Base-by-base conservation (phyloP, 2,113 vertebrate species). In the Addax nasomaculatus region DNA sequence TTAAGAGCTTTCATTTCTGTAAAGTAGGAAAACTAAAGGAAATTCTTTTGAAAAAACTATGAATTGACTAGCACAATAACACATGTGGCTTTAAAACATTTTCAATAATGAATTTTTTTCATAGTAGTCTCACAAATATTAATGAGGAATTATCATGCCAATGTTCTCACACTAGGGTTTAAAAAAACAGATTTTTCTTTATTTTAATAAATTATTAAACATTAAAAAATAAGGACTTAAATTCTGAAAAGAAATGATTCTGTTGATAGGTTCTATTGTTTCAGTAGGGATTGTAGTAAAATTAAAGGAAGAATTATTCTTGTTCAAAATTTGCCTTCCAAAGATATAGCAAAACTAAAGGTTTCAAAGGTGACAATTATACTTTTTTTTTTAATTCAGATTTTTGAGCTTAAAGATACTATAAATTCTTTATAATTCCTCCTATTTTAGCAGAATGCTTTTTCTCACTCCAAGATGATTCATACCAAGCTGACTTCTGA, bases 361-460 rank as follows among this genome's bases (percentile, higher is more conserved):
- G 4, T 51, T 86, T 93, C 47, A 86, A 85, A 33, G 5, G 25
- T 76, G 39, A 45, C 78, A 93, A 45, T 92, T 60, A 45, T 6
- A 19, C 10, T 67, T 92, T 85, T 30, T 76, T 47, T 49, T 30
- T 39, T 30, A 2, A 2, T 83, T 96, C 45, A 79, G 16, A 81
- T 33, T 58, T 76, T 89, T 96, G 36, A 86, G 29, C 90, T 84
- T 81, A 51, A 96, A 91, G 14, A 25, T 43, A 13, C 43, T 87
- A 57, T 23, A 91, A 89, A 64, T 93, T 87, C 27, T 47, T 93
- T 94, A 21, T 67, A 90, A 73, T 91, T 94, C 19, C 86, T 95
- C 27, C 29, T 80, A 47, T 89, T 94, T 95, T 80, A 92, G 17
- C 19, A 47, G 30, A 79, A 62, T 49, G 17, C 4, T 47, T 90